These are phyloP conservation scores for Podarcis cretensis DNA, from an alignment of 2,113 vertebrate species.

Conservation along the genomic window DNA sequence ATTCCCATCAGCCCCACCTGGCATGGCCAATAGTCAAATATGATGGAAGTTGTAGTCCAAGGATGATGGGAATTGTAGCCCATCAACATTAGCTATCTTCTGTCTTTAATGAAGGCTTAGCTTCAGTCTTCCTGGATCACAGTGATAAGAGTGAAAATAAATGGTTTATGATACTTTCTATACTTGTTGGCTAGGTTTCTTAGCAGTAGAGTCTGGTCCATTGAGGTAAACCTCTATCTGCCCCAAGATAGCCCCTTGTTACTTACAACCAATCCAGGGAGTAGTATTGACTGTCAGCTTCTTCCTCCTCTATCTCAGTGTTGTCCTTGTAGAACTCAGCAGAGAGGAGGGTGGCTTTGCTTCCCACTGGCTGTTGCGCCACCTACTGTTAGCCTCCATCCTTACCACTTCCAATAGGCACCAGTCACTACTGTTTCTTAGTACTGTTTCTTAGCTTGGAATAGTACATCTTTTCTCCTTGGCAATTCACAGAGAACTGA, in stretches of 20 bases:
- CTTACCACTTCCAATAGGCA: no score
- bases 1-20: neutral
- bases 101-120: neutral
- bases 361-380: no score
- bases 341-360: no score
- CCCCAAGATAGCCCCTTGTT: no score
- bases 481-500: neutral
- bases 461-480: neutral
- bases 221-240: no score
- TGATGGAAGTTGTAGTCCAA: neutral
- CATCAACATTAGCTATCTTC: neutral
- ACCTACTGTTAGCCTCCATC: no score
- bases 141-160: neutral
- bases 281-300: no score
- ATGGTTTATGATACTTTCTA: neutral
- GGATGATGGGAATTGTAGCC: no score
- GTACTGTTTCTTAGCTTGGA: neutral
- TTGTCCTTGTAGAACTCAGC: no score
- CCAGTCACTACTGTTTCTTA: neutral
- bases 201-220: no score
- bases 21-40: neutral
- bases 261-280: no score
- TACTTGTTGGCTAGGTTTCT: neutral
- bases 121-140: neutral
- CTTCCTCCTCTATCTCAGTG: no score